Base-by-base conservation (phyloP, 2,888 invertebrate species). In the Eurytoma californica region DNA sequence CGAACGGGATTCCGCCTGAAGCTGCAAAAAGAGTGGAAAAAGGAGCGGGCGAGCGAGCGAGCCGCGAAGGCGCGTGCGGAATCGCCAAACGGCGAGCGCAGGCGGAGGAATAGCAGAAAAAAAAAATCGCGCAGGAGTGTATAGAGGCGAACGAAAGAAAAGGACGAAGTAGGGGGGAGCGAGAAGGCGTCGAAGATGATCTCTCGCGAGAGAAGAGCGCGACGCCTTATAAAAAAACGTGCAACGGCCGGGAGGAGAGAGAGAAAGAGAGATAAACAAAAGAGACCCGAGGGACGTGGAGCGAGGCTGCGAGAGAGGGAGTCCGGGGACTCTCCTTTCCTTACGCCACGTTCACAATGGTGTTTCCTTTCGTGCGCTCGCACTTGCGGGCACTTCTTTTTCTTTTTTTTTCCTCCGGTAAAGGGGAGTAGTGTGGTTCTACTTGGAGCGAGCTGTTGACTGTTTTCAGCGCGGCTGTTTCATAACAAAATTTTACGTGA, bases 141-240 rank as follows among this genome's bases (percentile, higher is more conserved):
- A 24, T 24, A 24, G 24, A 24, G 24, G 24, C 24, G 47, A 47
- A 20, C 16, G 39, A 58, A 49, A 61, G 28, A 74, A n/a, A 28
- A 16, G 49, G 13, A 12, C 18, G 39, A 13, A n/a, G 20, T 13
- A n/a, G n/a, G 60, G 24, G 20, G 60, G 55, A 16, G 68, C 53
- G 39, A 39, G 67, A 67, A 76, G 79, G 79, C 76, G 79, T 80
- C 79, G 75, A 74, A 80, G 75, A 80, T 80, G 79, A 80, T 75
- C 75, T 79, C 57, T 77, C 72, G 16, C 55, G 72, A 68, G 70
- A 68, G 20, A 39, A 53, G 28, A 61, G 68, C 53, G 57, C 72
- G 7, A 58, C 39, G 58, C 72, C 78, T 73, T 78, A 78, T 78
- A 78, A 73, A 68, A 63, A 49, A 70, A 69, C 47, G 30, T 57